Evolutionary conservation across 2,113 vertebrate genomes (phyloP).

Genomic region (Lagopus leucura): DNA sequence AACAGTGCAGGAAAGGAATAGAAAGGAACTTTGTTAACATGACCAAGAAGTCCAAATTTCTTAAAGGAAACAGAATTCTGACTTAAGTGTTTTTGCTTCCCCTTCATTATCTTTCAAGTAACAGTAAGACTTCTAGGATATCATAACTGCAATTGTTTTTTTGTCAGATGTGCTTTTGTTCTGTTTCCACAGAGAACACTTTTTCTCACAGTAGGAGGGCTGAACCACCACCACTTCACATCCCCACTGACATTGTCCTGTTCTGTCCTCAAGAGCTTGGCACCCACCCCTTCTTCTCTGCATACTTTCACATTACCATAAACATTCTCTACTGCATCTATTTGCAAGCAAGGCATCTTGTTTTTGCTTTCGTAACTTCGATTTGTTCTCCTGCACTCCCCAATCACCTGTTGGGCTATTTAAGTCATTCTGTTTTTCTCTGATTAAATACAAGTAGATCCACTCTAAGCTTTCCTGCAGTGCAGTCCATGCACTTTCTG

Average conservation of each 20-base stretch:
- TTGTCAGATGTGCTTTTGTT: background rate
- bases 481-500: background rate
- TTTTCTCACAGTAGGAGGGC: background rate
- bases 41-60: background rate
- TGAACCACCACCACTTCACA: background rate
- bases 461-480: background rate
- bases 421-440: slow-evolving; percentile 11
- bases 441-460: background rate
- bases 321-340: background rate
- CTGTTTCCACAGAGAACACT: background rate
- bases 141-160: background rate
- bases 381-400: background rate
- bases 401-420: background rate
- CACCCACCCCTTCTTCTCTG: background rate
- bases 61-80: background rate
- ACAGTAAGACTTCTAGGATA: background rate
- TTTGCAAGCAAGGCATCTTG: background rate
- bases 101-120: background rate
- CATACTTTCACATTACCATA: background rate
- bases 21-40: background rate
- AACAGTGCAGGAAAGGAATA: background rate
- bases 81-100: background rate
- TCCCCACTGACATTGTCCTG: background rate
- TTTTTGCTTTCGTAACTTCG: background rate
- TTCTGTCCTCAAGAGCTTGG: background rate